These are phyloP conservation scores for Cynaeus angustus DNA, from an alignment of 2,888 invertebrate species.

Conservation along the genomic window DNA sequence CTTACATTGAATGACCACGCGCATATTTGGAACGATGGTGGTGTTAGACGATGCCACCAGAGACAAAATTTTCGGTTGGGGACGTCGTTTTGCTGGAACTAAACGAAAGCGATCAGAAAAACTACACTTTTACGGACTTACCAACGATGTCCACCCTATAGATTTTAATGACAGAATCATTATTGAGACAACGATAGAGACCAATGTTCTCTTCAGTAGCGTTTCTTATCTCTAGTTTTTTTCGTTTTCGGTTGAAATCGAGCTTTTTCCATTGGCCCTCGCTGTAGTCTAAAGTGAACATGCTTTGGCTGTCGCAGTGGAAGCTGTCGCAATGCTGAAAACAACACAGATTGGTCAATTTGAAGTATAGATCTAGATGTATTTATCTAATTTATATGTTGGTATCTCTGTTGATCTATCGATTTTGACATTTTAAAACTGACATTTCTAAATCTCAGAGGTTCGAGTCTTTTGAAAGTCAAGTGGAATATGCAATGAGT, in stretches of 20 bases:
- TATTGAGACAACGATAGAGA: conserved; percentile 64
- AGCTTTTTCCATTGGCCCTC: conserved; percentile 56
- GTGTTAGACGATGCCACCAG: conserved; percentile 62
- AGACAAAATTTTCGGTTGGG: conserved; percentile 62
- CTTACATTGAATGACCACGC: conserved; percentile 67
- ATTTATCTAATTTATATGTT: too few species aligned
- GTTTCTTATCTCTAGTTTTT: conserved; percentile 60
- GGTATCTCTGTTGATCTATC: too few species aligned
- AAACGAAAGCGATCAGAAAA: conserved; percentile 20
- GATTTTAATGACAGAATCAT: conserved; percentile 58
- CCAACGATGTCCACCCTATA: conserved; percentile 64
- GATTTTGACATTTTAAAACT: too few species aligned
- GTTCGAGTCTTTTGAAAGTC: too few species aligned
- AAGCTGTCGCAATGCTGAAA: conserved; percentile 60
- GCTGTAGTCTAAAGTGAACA: conserved; percentile 22
- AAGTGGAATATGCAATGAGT: too few species aligned
- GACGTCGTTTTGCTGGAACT: conserved; percentile 61
- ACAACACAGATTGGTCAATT: too few species aligned
- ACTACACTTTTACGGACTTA: too few species aligned
- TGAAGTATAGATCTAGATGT: too few species aligned
- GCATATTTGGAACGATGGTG: conserved; percentile 62
- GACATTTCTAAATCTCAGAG: too few species aligned
- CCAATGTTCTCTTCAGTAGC: conserved; percentile 61
- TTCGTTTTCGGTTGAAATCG: conserved; percentile 54
- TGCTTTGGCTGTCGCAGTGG: conserved; percentile 54